Evolutionary conservation across 2,113 vertebrate species (phyloP).

Genomic region (Antechinus flavipes): DNA sequence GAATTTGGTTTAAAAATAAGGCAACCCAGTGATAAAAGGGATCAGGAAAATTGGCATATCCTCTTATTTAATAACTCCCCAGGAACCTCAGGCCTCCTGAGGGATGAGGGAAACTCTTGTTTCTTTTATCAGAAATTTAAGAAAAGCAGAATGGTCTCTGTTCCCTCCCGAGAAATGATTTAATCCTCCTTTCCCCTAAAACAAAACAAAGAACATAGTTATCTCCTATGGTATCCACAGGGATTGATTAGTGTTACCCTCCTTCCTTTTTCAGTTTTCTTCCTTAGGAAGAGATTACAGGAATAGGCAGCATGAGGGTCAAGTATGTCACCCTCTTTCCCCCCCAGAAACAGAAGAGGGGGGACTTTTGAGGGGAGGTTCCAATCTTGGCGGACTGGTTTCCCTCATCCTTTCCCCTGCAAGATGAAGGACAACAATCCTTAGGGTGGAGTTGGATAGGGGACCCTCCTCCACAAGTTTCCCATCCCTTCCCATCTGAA

Average conservation of each 20-base stretch:
- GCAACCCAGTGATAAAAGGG: constrained; percentile 15
- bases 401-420: constrained; percentile 61
- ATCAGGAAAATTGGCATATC: neutral
- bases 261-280: constrained; percentile 69
- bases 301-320: constrained; percentile 24
- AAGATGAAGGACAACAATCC: constrained; percentile 27
- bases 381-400: constrained; percentile 60
- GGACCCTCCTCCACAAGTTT: constrained; percentile 30
- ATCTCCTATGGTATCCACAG: constrained; percentile 26
- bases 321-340: constrained; percentile 72
- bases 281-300: constrained; percentile 54
- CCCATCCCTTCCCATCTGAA: neutral
- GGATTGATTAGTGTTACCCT: constrained; percentile 48
- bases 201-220: constrained; percentile 9
- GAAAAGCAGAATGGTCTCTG: constrained; percentile 8
- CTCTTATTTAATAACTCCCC: neutral
- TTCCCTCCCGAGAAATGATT: constrained; percentile 35
- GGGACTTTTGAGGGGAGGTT: constrained; percentile 66
- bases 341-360: constrained; percentile 58
- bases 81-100: neutral
- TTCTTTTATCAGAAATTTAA: constrained; percentile 7
- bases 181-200: too few relatives aligned
- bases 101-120: neutral
- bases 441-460: constrained; percentile 32
- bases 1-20: constrained; percentile 41